A percentile compares a stretch with the other conserved stretches of the same genome.
Conservation (phyloP, 1,140 invertebrate species). For the Drosophila kanapiae region DNA sequence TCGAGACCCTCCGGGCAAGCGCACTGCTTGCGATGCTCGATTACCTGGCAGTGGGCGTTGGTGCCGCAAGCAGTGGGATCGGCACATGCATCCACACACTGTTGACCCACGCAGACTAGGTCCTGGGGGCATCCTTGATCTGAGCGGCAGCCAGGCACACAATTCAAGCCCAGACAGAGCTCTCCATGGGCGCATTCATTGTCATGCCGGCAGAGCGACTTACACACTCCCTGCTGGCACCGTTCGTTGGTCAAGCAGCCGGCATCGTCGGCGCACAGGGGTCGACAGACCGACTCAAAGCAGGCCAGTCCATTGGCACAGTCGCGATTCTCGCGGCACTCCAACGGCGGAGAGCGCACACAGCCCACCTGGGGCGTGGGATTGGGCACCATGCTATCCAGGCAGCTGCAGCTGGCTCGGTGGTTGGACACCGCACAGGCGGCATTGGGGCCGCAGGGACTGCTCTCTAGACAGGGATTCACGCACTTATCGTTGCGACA, state of each 20-base stretch:
- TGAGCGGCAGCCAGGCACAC: conserved; percentile 92
- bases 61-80: conserved; percentile 93
- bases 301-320: conserved; percentile 90
- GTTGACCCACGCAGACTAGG: conserved; percentile 90
- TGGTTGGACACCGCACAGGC: conserved; percentile 92
- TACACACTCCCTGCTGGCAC: conserved; percentile 90
- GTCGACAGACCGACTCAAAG: conserved; percentile 89
- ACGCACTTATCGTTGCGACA: conserved; percentile 92
- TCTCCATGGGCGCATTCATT: conserved; percentile 93
- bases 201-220: conserved; percentile 90
- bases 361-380: conserved; percentile 94
- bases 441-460: conserved; percentile 94
- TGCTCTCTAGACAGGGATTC: conserved; percentile 90
- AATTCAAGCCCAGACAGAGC: conserved; percentile 93
- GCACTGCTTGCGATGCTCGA: conserved; percentile 91
- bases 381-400: conserved; percentile 92
- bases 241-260: conserved; percentile 94
- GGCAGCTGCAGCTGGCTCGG: conserved; percentile 92
- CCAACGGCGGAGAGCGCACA: conserved; percentile 89
- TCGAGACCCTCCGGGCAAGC: conserved; percentile 89
- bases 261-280: conserved; percentile 90
- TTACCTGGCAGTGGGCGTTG: conserved; percentile 90
- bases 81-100: conserved; percentile 91
- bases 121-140: conserved; percentile 90
- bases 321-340: conserved; percentile 90